Conservation (phyloP, 1,140 invertebrate genomes). For the Caenorhabditis latens region DNA sequence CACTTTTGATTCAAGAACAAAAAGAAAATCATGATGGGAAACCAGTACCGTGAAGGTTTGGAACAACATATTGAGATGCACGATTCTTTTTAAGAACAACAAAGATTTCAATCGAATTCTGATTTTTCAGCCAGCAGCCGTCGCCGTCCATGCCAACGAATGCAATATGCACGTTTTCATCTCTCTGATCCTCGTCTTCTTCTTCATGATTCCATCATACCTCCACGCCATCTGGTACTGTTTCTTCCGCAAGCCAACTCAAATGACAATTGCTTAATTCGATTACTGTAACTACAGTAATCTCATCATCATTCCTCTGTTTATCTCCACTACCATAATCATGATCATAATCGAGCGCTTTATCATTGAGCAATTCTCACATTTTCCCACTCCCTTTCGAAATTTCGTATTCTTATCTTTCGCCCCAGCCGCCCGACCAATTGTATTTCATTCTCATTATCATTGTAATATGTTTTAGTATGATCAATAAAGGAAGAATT, state of each 20-base stretch:
- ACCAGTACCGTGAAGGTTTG: no score
- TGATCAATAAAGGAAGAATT: no score
- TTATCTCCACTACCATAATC: background rate
- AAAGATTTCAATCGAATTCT: no score
- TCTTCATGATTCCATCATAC: constrained; percentile 68
- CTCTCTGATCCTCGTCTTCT: constrained; percentile 65
- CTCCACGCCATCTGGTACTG: constrained; percentile 69
- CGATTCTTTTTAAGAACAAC: no score
- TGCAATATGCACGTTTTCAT: constrained; percentile 67
- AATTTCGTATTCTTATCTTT: background rate
- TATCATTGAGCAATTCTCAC: constrained; percentile 6
- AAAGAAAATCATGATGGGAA: no score
- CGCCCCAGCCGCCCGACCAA: background rate
- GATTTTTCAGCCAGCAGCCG: constrained; percentile 65
- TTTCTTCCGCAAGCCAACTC: constrained; percentile 60
- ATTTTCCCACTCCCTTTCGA: background rate
- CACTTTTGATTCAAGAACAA: background rate
- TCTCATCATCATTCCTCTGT: background rate
- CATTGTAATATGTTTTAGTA: no score
- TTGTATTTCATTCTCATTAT: background rate
- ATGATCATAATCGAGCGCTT: constrained; percentile 44
- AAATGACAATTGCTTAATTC: constrained; percentile 62
- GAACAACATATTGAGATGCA: no score
- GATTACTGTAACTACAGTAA: constrained; percentile 35
- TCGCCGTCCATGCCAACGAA: constrained; percentile 68